These are phyloP conservation scores for Laothoe populi DNA, from an alignment of 2,888 invertebrate genomes.

Conservation along the genomic window DNA sequence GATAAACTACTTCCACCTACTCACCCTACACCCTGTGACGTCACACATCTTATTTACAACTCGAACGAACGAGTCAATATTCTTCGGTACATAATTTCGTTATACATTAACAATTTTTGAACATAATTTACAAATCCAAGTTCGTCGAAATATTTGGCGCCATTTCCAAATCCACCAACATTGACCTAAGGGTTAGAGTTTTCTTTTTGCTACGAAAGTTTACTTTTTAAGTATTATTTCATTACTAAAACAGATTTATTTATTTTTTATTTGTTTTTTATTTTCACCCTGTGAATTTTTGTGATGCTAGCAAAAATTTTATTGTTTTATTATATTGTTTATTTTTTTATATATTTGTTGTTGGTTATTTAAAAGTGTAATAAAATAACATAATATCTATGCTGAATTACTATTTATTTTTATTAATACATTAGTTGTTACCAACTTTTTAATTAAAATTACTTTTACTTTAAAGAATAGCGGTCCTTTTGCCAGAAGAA, in stretches of 20 bases:
- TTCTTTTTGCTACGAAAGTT: neutral
- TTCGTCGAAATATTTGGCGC: slow-evolving; percentile 15
- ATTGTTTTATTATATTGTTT: too few species aligned
- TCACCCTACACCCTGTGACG: slow-evolving; percentile 24
- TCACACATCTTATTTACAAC: slow-evolving; percentile 20
- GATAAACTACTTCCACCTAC: slow-evolving; percentile 3
- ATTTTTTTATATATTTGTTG: too few species aligned
- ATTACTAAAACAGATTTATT: too few species aligned
- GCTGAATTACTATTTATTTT: too few species aligned
- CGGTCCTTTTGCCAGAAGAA: too few species aligned
- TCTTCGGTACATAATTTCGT: slow-evolving; percentile 22
- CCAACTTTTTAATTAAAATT: too few species aligned
- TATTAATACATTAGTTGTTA: too few species aligned
- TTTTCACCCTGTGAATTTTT: too few species aligned
- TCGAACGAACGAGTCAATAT: slow-evolving; percentile 13
- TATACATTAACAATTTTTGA: slow-evolving; percentile 12
- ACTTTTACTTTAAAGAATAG: too few species aligned
- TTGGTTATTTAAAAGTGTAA: too few species aligned
- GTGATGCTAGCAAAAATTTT: neutral
- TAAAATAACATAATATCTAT: too few species aligned
- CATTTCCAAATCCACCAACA: slow-evolving; percentile 14
- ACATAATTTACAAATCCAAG: slow-evolving; percentile 20
- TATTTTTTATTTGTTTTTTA: too few species aligned
- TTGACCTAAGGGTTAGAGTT: neutral
- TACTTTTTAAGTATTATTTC: neutral